Conservation (phyloP, 1,140 invertebrate species). For the Bilobella aurantiaca region DNA sequence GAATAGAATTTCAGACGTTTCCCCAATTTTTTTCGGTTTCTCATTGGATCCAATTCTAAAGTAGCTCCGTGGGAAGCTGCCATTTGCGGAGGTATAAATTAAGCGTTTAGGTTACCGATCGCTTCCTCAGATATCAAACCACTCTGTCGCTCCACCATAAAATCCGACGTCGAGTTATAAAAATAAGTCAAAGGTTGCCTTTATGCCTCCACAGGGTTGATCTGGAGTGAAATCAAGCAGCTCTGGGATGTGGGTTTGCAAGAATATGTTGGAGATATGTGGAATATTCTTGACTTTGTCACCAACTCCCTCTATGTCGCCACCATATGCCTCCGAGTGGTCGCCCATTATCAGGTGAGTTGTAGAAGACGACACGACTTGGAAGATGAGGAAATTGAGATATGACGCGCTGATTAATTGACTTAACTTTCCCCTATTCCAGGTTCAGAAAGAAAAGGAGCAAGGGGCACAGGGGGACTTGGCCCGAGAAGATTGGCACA, state of each 20-base stretch:
- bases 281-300: slow-evolving; percentile 98
- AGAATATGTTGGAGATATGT: slow-evolving; percentile 95
- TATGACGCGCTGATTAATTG: background rate
- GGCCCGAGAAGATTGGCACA: slow-evolving; percentile 57
- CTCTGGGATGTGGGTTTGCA: slow-evolving; percentile 92
- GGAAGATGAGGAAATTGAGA: background rate
- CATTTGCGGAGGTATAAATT: too few species aligned
- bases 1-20: too few species aligned
- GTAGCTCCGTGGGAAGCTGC: too few species aligned
- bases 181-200: too few species aligned
- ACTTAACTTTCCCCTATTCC: slow-evolving; percentile 20
- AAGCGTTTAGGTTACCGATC: too few species aligned
- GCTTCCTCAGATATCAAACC: too few species aligned
- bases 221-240: slow-evolving; percentile 98
- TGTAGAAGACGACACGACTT: background rate
- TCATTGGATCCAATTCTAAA: too few species aligned
- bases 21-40: too few species aligned
- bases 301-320: slow-evolving; percentile 96
- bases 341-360: slow-evolving; percentile 78
- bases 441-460: slow-evolving; percentile 55
- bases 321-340: slow-evolving; percentile 82
- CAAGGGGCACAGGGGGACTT: slow-evolving; percentile 36
- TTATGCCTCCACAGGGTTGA: slow-evolving; percentile 56
- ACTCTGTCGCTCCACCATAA: background rate
- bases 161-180: background rate